Conservation (phyloP, 2,113 vertebrate species). For the Anoura caudifer region DNA sequence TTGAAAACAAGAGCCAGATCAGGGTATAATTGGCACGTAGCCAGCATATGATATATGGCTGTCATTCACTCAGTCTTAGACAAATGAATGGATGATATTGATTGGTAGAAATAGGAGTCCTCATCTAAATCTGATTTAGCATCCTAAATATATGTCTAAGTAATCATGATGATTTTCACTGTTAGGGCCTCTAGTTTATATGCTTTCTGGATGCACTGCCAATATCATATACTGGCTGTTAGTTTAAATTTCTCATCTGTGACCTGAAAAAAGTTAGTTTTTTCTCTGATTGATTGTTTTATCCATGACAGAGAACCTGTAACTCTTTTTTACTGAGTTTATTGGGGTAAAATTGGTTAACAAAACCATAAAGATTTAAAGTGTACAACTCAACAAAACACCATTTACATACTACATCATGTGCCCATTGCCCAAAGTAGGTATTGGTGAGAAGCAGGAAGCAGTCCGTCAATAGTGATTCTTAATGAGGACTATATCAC, state of each 20-base stretch:
- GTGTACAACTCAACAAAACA: background rate
- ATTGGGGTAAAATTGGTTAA: background rate
- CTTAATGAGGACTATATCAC: background rate
- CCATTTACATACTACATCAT: background rate
- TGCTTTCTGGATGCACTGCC: background rate
- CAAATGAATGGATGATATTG: background rate
- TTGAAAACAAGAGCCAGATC: background rate
- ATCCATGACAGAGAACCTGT: background rate
- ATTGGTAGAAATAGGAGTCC: background rate
- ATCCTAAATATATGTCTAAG: background rate
- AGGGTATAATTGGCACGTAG: background rate
- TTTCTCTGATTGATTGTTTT: background rate
- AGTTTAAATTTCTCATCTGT: background rate
- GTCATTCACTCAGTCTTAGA: background rate
- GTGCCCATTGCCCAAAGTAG: background rate
- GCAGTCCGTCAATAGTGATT: background rate
- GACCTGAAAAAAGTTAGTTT: background rate
- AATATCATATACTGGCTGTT: background rate
- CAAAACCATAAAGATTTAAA: background rate
- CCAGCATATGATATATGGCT: background rate
- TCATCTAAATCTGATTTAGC: background rate
- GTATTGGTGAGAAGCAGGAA: background rate
- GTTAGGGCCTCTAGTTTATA: background rate
- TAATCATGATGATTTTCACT: background rate
- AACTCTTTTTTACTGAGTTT: background rate